Percentiles rank a stretch among this genome's conserved stretches.
Evolutionary conservation across 2,888 invertebrate species (phyloP).

Genomic region (Hypomecis punctinalis): DNA sequence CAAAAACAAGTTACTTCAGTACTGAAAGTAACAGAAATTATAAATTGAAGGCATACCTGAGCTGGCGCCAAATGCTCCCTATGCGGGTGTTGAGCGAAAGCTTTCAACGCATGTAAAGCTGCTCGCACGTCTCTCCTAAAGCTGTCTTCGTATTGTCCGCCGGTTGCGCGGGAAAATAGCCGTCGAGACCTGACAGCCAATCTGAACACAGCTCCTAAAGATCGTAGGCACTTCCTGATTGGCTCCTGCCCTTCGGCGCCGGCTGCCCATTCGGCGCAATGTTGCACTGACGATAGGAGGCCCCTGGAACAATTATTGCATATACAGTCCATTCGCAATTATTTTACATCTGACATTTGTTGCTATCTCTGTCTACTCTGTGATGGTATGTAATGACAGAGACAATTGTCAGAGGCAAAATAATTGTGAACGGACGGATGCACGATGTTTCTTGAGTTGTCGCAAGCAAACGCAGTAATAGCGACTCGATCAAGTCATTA

Average conservation of each 20-base stretch:
- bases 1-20: no score
- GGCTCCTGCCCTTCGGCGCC: conserved; percentile 95
- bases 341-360: no score
- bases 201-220: conserved; percentile 96
- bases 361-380: no score
- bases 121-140: conserved; percentile 93
- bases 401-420: no score
- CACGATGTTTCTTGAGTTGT: no score
- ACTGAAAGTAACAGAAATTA: no score
- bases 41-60: conserved; percentile 75
- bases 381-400: no score
- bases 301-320: conserved; percentile 84
- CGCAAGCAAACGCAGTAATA: neutral
- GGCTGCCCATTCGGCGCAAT: conserved; percentile 94
- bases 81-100: conserved; percentile 87
- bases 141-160: conserved; percentile 95
- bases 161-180: conserved; percentile 93
- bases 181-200: conserved; percentile 95
- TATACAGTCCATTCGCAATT: no score
- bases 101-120: conserved; percentile 91
- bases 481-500: neutral
- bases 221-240: conserved; percentile 95
- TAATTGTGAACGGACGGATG: no score
- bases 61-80: conserved; percentile 91
- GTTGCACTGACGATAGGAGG: conserved; percentile 94